A percentile compares a stretch with the other conserved stretches of the same genome.
Conservation (phyloP, 2,888 invertebrate species). For the Eupithecia abbreviata region DNA sequence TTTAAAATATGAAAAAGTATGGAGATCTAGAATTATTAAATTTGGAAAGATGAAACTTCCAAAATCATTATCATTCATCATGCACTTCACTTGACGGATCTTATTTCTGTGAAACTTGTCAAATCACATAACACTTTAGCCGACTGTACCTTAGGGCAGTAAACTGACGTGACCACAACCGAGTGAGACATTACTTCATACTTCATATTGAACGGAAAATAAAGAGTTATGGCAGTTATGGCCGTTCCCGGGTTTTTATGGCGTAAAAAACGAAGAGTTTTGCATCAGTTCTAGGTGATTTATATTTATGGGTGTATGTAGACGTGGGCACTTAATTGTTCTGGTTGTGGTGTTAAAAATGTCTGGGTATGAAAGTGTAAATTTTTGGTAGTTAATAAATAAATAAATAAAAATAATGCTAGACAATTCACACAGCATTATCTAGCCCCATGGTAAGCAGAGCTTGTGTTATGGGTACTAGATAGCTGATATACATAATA, state of each 20-base stretch:
- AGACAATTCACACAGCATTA: too few relatives aligned
- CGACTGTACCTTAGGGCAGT: constrained; percentile 1
- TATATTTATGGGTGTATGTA: not conserved
- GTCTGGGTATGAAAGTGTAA: not conserved
- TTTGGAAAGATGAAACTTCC: too few relatives aligned
- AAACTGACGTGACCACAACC: constrained; percentile 1
- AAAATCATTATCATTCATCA: too few relatives aligned
- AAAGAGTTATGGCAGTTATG: not conserved
- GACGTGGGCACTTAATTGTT: not conserved
- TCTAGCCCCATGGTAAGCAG: too few relatives aligned
- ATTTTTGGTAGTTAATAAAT: not conserved
- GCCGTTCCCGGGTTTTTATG: not conserved
- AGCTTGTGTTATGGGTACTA: too few relatives aligned
- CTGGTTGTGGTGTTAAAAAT: not conserved
- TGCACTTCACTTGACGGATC: too few relatives aligned
- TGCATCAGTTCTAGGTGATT: constrained; percentile 7
- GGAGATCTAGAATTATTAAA: too few relatives aligned
- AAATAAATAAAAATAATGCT: too few relatives aligned
- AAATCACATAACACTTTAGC: not conserved
- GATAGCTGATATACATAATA: too few relatives aligned
- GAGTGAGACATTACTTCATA: constrained; percentile 1
- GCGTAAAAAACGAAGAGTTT: not conserved
- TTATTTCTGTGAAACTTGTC: too few relatives aligned
- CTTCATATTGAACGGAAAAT: not conserved
- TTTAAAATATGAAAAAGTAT: too few relatives aligned